A percentile compares a stretch with the other conserved stretches of the same genome.
Evolutionary conservation across 2,797 vertebrate genomes (phyloP).

Genomic region (Phataginus tricuspis): DNA sequence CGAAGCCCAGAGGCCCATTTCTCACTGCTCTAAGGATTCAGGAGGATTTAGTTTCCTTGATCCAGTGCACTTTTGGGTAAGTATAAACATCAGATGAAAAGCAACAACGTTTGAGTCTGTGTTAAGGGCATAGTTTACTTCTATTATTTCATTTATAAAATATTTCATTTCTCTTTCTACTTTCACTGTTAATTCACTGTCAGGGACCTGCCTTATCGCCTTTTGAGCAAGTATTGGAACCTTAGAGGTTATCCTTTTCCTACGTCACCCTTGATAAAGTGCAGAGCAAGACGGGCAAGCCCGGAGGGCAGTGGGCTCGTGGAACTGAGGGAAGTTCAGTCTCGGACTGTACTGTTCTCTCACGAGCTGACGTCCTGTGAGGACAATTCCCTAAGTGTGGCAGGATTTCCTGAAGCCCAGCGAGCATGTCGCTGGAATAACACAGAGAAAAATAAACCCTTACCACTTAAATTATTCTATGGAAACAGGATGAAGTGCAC

Average conservation of each 20-base stretch:
- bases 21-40: background rate
- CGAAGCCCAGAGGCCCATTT: background rate
- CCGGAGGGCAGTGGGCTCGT: background rate
- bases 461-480: background rate
- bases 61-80: background rate
- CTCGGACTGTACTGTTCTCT: background rate
- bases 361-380: background rate
- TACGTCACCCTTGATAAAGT: background rate
- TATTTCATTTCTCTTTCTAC: background rate
- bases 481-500: background rate
- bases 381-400: background rate
- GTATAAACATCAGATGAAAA: background rate
- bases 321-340: background rate
- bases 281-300: background rate
- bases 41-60: background rate
- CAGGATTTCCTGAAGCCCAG: background rate
- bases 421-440: background rate
- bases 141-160: background rate
- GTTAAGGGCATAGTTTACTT: background rate
- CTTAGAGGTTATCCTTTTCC: background rate
- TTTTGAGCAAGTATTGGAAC: background rate
- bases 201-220: background rate
- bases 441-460: conserved; percentile 34
- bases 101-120: background rate
- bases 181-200: background rate